phyloP scores from a whole-genome alignment of 2,113 vertebrate species.

The Lampris incognitus region DNA sequence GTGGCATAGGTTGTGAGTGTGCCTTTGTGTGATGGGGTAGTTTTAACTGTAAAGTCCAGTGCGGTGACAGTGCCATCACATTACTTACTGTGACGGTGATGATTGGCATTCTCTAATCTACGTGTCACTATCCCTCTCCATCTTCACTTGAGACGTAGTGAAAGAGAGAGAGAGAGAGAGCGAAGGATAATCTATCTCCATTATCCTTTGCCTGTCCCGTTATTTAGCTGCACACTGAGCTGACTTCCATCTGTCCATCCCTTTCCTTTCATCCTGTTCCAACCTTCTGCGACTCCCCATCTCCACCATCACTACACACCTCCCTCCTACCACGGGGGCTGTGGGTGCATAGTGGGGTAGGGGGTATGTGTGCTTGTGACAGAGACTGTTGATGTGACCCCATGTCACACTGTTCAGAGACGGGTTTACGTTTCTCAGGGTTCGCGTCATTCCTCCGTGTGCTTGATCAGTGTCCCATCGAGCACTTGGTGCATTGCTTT shows the following conservation, averaged over 20 bases:
- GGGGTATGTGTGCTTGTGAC: slow-evolving; percentile 22
- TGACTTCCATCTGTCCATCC: slow-evolving; percentile 16
- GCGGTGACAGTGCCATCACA: slow-evolving; percentile 2
- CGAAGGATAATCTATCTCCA: slow-evolving; percentile 49
- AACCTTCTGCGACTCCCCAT: slow-evolving; percentile 13
- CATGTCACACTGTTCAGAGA: slow-evolving; percentile 39
- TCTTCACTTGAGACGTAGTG: slow-evolving; percentile 42
- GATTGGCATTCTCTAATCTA: slow-evolving; percentile 59
- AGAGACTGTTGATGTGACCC: slow-evolving; percentile 39
- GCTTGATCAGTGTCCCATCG: slow-evolving; percentile 4
- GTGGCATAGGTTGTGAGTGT: slow-evolving; percentile 56
- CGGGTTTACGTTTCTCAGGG: slow-evolving; percentile 20
- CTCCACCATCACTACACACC: neutral
- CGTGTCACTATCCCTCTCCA: slow-evolving; percentile 28
- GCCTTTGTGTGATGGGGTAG: slow-evolving; percentile 32
- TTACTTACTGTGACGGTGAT: slow-evolving; percentile 35
- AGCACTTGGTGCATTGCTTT: slow-evolving; percentile 23
- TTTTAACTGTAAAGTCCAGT: slow-evolving; percentile 59
- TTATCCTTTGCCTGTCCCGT: slow-evolving; percentile 47
- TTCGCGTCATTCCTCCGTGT: slow-evolving; percentile 1
- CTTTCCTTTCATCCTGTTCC: slow-evolving; percentile 30
- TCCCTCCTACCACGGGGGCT: slow-evolving; percentile 38
- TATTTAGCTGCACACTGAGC: slow-evolving; percentile 46
- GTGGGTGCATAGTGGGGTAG: slow-evolving; percentile 48
- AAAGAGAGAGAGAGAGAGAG: slow-evolving; percentile 25